Conservation (phyloP, 2,113 vertebrate genomes). For the Grus americana region DNA sequence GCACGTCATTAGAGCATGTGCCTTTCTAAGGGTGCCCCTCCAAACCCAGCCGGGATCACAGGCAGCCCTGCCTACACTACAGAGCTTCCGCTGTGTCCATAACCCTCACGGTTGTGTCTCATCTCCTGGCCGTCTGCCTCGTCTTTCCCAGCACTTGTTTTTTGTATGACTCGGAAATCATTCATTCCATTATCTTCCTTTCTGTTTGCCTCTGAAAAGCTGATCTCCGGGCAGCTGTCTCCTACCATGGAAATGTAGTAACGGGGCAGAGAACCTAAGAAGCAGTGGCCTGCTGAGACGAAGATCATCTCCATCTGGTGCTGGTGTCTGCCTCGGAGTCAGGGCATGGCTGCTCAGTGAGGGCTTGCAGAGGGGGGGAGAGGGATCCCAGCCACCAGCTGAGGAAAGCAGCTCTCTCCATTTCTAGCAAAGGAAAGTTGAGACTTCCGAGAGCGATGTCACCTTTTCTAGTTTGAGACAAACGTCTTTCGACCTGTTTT, state of each 20-base stretch:
- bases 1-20: not conserved
- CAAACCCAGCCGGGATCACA: not conserved
- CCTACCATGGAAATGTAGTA: constrained; percentile 65
- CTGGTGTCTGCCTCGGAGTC: constrained; percentile 32
- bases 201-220: constrained; percentile 83
- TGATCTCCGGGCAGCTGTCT: constrained; percentile 76
- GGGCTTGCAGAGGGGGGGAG: constrained; percentile 54
- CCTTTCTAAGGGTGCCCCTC: not conserved
- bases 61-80: not conserved
- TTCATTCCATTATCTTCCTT: constrained; percentile 70
- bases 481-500: not conserved
- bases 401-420: constrained; percentile 38
- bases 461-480: constrained; percentile 36
- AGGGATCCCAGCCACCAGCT: constrained; percentile 12
- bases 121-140: not conserved
- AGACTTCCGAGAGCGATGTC: constrained; percentile 33
- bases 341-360: constrained; percentile 36
- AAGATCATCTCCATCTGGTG: constrained; percentile 68
- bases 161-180: constrained; percentile 9
- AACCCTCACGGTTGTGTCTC: not conserved
- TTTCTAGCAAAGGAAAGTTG: constrained; percentile 39
- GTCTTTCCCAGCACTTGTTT: not conserved
- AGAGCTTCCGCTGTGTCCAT: not conserved
- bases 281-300: constrained; percentile 52
- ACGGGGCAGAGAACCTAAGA: constrained; percentile 70